These are phyloP conservation scores for Serrognathus titanus DNA, from an alignment of 2,888 invertebrate species.

Conservation along the genomic window DNA sequence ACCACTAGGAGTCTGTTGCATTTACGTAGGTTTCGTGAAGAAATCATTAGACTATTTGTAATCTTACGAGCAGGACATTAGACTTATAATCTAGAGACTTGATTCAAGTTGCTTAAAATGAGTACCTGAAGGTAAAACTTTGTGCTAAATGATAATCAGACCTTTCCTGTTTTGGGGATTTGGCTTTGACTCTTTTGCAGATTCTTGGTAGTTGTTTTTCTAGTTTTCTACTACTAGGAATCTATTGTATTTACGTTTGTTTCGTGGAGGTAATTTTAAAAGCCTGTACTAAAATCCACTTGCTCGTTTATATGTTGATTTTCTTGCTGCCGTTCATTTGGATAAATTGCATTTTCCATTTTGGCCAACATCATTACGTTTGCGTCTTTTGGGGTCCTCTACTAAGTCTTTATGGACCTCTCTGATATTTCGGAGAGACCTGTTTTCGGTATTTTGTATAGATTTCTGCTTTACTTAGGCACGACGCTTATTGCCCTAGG, in stretches of 20 bases:
- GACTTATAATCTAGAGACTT: too few relatives aligned
- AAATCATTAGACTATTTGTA: too few relatives aligned
- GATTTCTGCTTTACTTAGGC: constrained; percentile 91
- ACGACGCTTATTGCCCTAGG: constrained; percentile 95
- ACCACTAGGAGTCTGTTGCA: too few relatives aligned
- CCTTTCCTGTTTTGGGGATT: too few relatives aligned
- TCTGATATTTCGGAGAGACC: constrained; percentile 61
- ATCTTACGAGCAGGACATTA: too few relatives aligned
- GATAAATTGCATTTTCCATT: constrained; percentile 83
- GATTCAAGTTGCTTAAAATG: too few relatives aligned
- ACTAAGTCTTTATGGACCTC: constrained; percentile 75
- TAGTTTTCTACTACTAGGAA: constrained; percentile 79
- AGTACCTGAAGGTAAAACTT: too few relatives aligned
- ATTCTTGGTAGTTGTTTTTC: constrained; percentile 24
- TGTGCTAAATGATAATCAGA: too few relatives aligned
- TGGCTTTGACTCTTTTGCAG: too few relatives aligned
- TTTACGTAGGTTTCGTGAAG: too few relatives aligned
- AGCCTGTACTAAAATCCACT: constrained; percentile 29
- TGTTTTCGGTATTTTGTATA: constrained; percentile 61
- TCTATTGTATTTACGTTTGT: constrained; percentile 89
- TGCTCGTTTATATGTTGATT: constrained; percentile 38
- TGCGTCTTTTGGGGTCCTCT: constrained; percentile 77
- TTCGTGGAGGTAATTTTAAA: constrained; percentile 45
- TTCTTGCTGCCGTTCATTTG: constrained; percentile 63
- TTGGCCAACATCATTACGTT: constrained; percentile 84